Evolutionary conservation across 1,140 invertebrate genomes (phyloP).

Genomic region (Sipha flava): DNA sequence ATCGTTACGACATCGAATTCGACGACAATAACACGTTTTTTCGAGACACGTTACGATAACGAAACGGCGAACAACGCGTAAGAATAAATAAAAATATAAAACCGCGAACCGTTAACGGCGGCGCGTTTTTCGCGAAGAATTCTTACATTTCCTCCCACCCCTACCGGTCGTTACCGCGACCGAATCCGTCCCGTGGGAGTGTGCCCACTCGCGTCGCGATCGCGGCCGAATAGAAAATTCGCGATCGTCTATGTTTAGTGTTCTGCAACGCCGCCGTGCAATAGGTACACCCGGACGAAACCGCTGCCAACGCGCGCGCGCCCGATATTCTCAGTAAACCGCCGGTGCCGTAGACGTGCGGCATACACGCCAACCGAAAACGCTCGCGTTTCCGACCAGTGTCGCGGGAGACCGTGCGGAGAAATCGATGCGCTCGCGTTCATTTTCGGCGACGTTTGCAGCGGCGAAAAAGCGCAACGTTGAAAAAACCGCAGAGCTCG

Average conservation of each 20-base stretch:
- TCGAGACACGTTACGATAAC: no score
- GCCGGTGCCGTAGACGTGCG: neutral
- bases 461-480: no score
- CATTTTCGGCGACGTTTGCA: no score
- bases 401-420: no score
- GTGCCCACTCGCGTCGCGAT: neutral
- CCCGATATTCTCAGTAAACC: neutral
- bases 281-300: no score
- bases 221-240: neutral
- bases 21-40: no score
- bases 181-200: neutral
- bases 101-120: no score
- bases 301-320: neutral
- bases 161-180: no score
- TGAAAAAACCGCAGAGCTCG: neutral
- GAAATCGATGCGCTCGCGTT: neutral
- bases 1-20: no score
- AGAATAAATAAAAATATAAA: no score
- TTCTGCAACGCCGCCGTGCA: neutral
- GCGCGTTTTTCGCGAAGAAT: neutral
- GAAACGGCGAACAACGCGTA: no score
- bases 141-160: no score
- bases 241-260: constrained; percentile 30
- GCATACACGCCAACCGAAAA: neutral
- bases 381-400: neutral